Evolutionary conservation across 2,113 vertebrate genomes (phyloP).

Genomic region (Sterrhoptilus dennistouni): DNA sequence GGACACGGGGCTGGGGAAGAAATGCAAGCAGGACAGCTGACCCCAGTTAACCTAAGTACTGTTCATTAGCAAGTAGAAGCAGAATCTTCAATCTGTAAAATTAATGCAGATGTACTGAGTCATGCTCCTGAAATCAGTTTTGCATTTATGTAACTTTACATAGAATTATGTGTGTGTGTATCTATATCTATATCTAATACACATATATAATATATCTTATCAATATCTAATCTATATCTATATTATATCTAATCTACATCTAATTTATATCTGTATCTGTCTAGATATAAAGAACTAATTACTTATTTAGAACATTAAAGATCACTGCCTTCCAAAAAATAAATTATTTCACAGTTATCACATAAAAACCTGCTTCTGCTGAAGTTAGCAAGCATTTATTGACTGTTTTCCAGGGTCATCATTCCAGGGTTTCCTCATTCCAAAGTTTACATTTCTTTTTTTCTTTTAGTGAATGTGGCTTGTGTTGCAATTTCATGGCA

Average conservation of each 20-base stretch:
- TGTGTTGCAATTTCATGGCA: neutral
- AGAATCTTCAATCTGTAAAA: neutral
- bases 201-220: too few relatives aligned
- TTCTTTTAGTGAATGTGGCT: neutral
- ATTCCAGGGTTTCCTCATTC: neutral
- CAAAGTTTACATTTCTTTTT: neutral
- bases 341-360: neutral
- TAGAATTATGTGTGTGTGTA: neutral
- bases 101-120: neutral
- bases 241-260: too few relatives aligned
- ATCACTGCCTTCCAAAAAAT: neutral
- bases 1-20: neutral
- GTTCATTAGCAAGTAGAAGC: neutral
- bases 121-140: neutral
- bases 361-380: neutral
- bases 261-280: too few relatives aligned
- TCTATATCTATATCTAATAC: too few relatives aligned
- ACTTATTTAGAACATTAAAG: neutral
- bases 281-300: neutral
- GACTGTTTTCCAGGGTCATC: neutral
- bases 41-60: neutral
- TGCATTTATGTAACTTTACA: neutral
- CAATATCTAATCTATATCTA: fast-evolving
- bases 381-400: neutral
- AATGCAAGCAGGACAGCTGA: neutral